Base-by-base conservation (phyloP, 2,113 vertebrate genomes). In the Eurypyga helias region DNA sequence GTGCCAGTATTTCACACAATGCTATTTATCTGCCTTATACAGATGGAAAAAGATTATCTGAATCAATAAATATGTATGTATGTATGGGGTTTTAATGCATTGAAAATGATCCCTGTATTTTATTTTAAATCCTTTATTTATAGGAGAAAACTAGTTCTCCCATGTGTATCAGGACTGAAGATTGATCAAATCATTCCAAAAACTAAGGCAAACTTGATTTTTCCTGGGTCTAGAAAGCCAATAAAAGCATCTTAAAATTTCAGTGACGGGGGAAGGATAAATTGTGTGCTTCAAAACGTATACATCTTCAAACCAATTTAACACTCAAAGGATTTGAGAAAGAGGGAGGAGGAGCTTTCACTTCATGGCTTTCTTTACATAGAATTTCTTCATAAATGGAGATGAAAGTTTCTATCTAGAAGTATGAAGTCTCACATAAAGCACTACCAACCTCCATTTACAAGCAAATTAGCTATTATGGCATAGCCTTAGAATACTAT, bases 391-490 rank as follows among this genome's bases (percentile, higher is more conserved):
- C n/a, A 83, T n/a, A 93, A 95, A 83, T 20, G 33, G 49, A 91
- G 78, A 92, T 77, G 31, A 72, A 93, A 83, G 77, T 72, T 17
- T 10, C 57, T 80, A 46, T 69, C 66, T 72, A 69, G 34, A 87
- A 81, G 60, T 7, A 1, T 54, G 64, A 94, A 96, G 82, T 48
- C 7, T 1, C 17, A 93, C n/a, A 78, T 61, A 92, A 95, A 96
- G 54, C 72, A 75, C 79, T 85, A 93, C 36, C 49, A 88, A 67
- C 33, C 58, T 69, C 46, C 83, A 94, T 92, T 94, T 90, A 87
- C 69, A 90, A 88, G 80, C 45, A 95, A 92, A 94, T 92, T 67
- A 95, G 61, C 48, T 91, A 61, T 90, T 87, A 89, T 12, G 28
- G n/a, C 61, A 70, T 17, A 60, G 80, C 31, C 70, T 89, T 69